These are phyloP conservation scores for Cheilosia scutellata DNA, from an alignment of 2,888 invertebrate species.

Conservation along the genomic window DNA sequence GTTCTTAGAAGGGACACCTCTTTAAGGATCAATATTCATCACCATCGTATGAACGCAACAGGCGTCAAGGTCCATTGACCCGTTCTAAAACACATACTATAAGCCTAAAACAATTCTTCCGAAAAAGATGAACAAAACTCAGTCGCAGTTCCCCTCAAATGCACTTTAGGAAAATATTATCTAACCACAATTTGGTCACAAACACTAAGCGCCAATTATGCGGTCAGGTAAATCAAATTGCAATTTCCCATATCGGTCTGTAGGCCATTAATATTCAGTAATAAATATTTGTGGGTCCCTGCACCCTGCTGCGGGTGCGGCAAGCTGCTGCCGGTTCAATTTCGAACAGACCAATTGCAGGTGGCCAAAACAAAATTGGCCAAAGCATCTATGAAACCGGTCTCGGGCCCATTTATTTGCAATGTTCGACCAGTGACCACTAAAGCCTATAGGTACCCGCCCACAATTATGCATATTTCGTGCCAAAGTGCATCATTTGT, in stretches of 20 bases:
- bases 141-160: conserved; percentile 34
- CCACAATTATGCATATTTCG: conserved; percentile 70
- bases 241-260: conserved; percentile 65
- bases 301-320: not conserved
- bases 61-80: conserved; percentile 11
- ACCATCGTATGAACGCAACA: not conserved
- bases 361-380: conserved; percentile 51
- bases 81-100: not conserved
- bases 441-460: conserved; percentile 67
- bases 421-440: conserved; percentile 73
- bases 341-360: conserved; percentile 53
- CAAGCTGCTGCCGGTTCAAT: not conserved
- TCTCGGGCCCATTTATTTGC: conserved; percentile 60
- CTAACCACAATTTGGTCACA: conserved; percentile 56
- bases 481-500: conserved; percentile 74
- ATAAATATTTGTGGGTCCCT: conserved; percentile 47
- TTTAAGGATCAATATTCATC: too few relatives aligned
- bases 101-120: too few relatives aligned
- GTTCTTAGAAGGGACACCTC: too few relatives aligned
- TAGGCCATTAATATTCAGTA: conserved; percentile 65
- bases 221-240: conserved; percentile 73
- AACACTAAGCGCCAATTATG: conserved; percentile 71
- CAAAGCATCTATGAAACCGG: conserved; percentile 34
- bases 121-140: conserved; percentile 53
- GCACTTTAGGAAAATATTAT: conserved; percentile 32